A percentile compares a stretch with the other conserved stretches of the same genome.
Evolutionary conservation across 2,888 invertebrate genomes (phyloP).

Genomic region (Tethea ocularis): DNA sequence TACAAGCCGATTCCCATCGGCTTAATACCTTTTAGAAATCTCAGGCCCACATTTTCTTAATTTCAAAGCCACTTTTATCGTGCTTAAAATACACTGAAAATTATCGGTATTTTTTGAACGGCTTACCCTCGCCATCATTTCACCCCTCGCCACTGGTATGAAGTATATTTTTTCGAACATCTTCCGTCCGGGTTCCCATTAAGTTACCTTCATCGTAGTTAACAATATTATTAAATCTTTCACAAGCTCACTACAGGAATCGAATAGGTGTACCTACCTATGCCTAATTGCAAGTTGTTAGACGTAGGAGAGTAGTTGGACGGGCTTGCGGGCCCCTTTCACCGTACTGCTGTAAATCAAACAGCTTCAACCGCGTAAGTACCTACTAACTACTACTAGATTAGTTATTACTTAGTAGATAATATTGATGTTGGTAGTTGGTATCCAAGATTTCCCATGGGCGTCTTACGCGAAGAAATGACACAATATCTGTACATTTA

Average conservation of each 20-base stretch:
- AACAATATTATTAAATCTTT: background rate
- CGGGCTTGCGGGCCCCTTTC: conserved; percentile 55
- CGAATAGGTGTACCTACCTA: conserved; percentile 35
- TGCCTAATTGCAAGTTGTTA: conserved; percentile 46
- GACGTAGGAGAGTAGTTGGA: conserved; percentile 44
- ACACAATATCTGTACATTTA: background rate
- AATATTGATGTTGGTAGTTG: background rate
- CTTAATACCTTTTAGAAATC: too few relatives aligned
- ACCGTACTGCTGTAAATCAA: conserved; percentile 52
- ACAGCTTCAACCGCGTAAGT: conserved; percentile 18
- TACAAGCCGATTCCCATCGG: too few relatives aligned
- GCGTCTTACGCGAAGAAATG: background rate
- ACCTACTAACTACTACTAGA: conserved; percentile 20
- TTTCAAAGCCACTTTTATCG: too few relatives aligned
- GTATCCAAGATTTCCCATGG: background rate
- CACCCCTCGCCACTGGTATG: too few relatives aligned
- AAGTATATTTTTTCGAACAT: too few relatives aligned
- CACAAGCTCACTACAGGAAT: conserved; percentile 19
- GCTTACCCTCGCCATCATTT: too few relatives aligned
- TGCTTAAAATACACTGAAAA: too few relatives aligned
- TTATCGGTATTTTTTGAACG: too few relatives aligned
- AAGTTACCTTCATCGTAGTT: background rate
- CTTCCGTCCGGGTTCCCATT: background rate
- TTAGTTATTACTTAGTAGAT: background rate
- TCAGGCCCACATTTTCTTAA: too few relatives aligned